Evolutionary conservation across 1,140 invertebrate genomes (phyloP).

Genomic region (Nasonia vitripennis): DNA sequence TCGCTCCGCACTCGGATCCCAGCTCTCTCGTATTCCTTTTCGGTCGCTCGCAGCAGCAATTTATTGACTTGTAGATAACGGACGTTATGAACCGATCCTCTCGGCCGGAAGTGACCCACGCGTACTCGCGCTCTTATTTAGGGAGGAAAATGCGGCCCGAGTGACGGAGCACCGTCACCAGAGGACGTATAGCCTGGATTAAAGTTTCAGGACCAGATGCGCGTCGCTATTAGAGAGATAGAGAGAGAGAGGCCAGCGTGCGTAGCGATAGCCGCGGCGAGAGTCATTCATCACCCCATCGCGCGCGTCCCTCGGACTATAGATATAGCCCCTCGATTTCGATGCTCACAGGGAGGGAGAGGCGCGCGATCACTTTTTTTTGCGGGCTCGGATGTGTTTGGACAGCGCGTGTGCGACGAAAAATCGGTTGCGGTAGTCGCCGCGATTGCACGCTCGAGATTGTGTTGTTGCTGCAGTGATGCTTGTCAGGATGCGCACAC

Average conservation of each 20-base stretch:
- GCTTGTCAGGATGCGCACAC: not conserved
- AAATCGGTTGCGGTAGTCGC: not conserved
- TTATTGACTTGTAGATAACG: conserved; percentile 36
- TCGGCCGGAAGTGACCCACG: not conserved
- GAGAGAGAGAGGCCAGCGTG: not conserved
- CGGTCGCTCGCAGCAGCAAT: not conserved
- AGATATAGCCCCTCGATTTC: not conserved
- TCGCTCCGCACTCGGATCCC: not conserved
- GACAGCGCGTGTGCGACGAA: not conserved
- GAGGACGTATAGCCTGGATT: conserved; percentile 33
- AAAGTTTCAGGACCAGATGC: conserved; percentile 46
- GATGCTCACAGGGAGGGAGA: not conserved
- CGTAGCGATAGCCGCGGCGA: not conserved
- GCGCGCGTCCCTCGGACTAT: not conserved
- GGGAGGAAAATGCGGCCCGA: conserved; percentile 17
- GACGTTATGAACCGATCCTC: conserved; percentile 10
- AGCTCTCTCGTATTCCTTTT: not conserved
- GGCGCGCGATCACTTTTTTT: not conserved
- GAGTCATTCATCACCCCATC: conserved; percentile 45
- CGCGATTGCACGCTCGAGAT: too few species aligned
- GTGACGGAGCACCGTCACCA: conserved; percentile 21
- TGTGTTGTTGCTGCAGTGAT: not conserved
- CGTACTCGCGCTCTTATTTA: not conserved
- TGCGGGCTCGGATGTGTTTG: not conserved
- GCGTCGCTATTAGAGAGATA: conserved; percentile 31